phyloP scores from a whole-genome alignment of 1,140 invertebrate species.

The Brachionus koreanus region DNA sequence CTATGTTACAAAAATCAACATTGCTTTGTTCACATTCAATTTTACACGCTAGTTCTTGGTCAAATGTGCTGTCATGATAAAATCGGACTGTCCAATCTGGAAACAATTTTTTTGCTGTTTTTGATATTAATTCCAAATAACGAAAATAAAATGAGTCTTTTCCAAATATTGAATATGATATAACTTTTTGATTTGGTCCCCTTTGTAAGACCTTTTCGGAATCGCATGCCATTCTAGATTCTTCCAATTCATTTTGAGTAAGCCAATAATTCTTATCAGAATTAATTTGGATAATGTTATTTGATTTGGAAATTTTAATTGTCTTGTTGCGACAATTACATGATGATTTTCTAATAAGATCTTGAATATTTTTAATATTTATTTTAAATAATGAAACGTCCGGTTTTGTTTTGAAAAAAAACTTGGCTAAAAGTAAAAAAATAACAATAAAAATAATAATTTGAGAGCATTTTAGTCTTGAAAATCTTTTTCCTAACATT shows the following conservation, averaged over 20 bases:
- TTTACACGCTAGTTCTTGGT: neutral
- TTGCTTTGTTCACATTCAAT: neutral
- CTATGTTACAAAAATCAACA: conserved; percentile 37
- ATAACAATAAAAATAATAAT: neutral
- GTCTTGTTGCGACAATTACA: neutral
- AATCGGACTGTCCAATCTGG: conserved; percentile 31
- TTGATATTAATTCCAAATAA: neutral
- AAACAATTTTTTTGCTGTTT: neutral
- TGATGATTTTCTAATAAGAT: neutral
- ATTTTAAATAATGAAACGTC: neutral
- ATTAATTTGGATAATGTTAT: neutral
- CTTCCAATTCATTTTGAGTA: neutral
- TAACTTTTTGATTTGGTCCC: conserved; percentile 30
- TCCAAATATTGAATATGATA: neutral
- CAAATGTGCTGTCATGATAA: conserved; percentile 18
- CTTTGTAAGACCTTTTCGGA: neutral
- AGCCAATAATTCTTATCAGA: neutral
- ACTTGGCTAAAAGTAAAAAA: neutral
- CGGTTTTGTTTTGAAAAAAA: neutral
- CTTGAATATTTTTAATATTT: neutral
- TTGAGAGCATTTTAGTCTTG: neutral
- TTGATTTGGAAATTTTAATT: neutral
- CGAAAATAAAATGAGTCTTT: neutral
- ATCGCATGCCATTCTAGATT: conserved; percentile 1
- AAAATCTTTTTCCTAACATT: neutral